phyloP scores from a whole-genome alignment of 2,888 invertebrate species.

The Saturnia japonica region DNA sequence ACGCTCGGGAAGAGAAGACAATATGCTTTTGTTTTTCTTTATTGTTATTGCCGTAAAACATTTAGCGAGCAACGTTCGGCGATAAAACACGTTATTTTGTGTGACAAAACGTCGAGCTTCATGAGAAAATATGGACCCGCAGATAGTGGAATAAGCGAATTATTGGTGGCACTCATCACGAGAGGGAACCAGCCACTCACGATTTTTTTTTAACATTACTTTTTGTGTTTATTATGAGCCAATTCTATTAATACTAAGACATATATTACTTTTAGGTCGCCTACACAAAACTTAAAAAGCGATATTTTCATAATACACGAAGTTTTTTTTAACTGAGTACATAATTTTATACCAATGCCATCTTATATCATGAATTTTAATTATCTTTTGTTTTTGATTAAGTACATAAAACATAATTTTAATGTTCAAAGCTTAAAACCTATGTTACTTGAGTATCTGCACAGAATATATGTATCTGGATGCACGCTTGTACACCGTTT shows the following conservation, averaged over 20 bases:
- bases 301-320: background rate
- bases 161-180: conserved; percentile 62
- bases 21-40: conserved; percentile 81
- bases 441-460: background rate
- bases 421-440: background rate
- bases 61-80: conserved; percentile 69
- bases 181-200: conserved; percentile 51
- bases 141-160: conserved; percentile 79
- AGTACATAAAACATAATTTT: background rate
- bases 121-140: conserved; percentile 81
- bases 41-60: conserved; percentile 80
- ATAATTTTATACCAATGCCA: no score
- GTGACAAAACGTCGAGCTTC: conserved; percentile 80
- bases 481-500: background rate
- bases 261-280: conserved; percentile 26
- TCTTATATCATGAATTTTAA: no score
- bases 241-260: conserved; percentile 17
- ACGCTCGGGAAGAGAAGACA: conserved; percentile 65
- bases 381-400: no score
- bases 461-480: no score
- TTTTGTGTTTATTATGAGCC: conserved; percentile 41
- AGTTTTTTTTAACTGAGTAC: background rate
- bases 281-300: conserved; percentile 17
- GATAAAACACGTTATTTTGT: conserved; percentile 81
- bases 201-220: conserved; percentile 34